Evolutionary conservation across 2,113 vertebrate species (phyloP).

Genomic region (Puntigrus tetrazona): DNA sequence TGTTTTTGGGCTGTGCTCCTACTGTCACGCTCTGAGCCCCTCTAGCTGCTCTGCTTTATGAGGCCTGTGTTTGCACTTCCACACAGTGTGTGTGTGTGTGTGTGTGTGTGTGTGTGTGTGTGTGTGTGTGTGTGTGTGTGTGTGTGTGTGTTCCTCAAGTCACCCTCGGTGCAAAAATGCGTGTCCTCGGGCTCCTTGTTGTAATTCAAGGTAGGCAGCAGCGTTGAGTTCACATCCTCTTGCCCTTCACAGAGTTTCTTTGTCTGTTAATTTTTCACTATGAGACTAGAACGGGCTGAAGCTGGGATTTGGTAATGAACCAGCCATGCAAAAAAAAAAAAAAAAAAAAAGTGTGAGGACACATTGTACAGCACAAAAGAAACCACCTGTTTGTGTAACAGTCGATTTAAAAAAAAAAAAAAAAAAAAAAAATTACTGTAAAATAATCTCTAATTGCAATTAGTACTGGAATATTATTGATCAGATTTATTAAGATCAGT

Average conservation of each 20-base stretch:
- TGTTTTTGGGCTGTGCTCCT: background rate
- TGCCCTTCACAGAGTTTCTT: background rate
- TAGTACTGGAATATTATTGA: background rate
- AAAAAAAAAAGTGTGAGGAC: too few species aligned
- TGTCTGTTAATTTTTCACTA: slow-evolving; percentile 1
- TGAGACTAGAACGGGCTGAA: background rate
- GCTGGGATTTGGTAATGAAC: background rate
- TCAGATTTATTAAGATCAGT: background rate
- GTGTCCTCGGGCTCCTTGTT: background rate
- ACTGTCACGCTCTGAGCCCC: background rate
- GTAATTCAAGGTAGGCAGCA: slow-evolving; percentile 2
- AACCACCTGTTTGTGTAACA: background rate
- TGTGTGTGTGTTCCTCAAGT: background rate
- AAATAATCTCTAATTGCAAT: background rate
- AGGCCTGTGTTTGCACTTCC: slow-evolving; percentile 6
- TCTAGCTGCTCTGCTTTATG: background rate
- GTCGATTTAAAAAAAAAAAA: too few species aligned
- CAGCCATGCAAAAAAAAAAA: background rate
- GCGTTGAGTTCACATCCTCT: slow-evolving; percentile 8
- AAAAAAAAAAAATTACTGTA: background rate
- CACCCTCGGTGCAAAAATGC: slow-evolving; percentile 21
- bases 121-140: slow-evolving; percentile 4
- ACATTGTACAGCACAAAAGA: background rate
- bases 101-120: background rate
- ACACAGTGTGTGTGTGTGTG: background rate